phyloP scores from a whole-genome alignment of 2,797 vertebrate species.

The Netta rufina region DNA sequence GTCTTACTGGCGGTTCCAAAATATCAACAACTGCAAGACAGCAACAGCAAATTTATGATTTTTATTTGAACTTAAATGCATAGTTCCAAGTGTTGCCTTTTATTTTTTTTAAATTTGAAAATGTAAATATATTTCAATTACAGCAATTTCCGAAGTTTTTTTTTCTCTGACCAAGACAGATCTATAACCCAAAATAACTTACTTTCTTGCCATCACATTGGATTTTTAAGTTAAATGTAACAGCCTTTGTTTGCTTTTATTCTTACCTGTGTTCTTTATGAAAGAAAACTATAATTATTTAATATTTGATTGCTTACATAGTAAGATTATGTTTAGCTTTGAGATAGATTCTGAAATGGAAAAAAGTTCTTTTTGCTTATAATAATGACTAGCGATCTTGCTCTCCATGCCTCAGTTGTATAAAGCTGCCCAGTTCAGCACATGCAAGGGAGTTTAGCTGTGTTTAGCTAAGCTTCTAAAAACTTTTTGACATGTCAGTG shows the following conservation, averaged over 20 bases:
- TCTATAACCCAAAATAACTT: not conserved
- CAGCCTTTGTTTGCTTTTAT: not conserved
- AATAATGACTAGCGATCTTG: not conserved
- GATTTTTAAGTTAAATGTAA: not conserved
- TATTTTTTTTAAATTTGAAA: not conserved
- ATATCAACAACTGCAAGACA: not conserved
- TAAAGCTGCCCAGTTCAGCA: conserved; percentile 3
- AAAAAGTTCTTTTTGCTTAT: not conserved
- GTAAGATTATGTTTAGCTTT: not conserved
- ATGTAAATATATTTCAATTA: not conserved
- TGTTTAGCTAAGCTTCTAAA: not conserved
- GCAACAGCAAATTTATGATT: not conserved
- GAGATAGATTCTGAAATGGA: not conserved
- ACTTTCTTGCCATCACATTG: not conserved
- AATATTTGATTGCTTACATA: not conserved
- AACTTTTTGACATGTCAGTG: conserved; percentile 38
- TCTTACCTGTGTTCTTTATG: not conserved
- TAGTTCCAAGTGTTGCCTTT: not conserved
- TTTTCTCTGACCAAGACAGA: not conserved
- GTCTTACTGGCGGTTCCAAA: not conserved
- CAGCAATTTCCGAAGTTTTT: not conserved
- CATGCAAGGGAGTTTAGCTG: not conserved
- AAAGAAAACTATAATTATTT: not conserved
- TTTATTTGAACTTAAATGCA: not conserved
- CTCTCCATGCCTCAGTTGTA: not conserved